Conservation (phyloP, 2,797 vertebrate genomes). For the Pipistrellus pipistrellus region DNA sequence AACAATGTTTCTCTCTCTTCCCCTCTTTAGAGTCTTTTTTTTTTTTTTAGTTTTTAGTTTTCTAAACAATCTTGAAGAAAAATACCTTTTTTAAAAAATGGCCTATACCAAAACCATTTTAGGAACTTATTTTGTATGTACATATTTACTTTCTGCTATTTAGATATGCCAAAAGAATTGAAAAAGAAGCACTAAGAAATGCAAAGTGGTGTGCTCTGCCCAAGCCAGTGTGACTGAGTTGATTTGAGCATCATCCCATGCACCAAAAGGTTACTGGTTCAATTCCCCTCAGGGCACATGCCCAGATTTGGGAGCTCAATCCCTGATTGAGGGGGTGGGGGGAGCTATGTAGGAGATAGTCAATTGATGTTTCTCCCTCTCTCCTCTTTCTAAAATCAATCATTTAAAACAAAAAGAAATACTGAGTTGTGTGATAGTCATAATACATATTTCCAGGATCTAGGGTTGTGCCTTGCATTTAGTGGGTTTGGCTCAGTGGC, state of each 20-base stretch:
- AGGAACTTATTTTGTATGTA: conserved; percentile 59
- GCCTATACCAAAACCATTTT: conserved; percentile 59
- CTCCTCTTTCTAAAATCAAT: too few relatives aligned
- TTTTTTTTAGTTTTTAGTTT: background rate
- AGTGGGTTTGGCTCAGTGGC: background rate
- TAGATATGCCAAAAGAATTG: conserved; percentile 53
- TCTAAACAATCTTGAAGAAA: conserved; percentile 17
- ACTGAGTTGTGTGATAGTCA: background rate
- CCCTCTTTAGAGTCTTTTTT: background rate
- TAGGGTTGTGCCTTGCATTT: background rate
- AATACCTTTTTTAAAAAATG: background rate
- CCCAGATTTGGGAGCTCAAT: too few relatives aligned
- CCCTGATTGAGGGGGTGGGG: too few relatives aligned
- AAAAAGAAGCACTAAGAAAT: conserved; percentile 70
- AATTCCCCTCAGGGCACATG: too few relatives aligned
- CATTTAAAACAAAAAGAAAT: background rate
- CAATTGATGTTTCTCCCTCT: too few relatives aligned
- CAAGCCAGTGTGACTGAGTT: too few relatives aligned
- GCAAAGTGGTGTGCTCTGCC: background rate
- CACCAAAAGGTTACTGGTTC: too few relatives aligned
- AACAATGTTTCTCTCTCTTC: background rate
- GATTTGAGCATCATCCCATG: too few relatives aligned
- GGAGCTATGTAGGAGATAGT: too few relatives aligned
- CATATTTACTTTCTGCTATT: conserved; percentile 61
- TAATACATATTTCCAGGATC: background rate